A percentile compares a stretch with the other conserved stretches of the same genome.
These are phyloP conservation scores for Standfussiana lucernea DNA, from an alignment of 2,888 invertebrate species.

Conservation along the genomic window DNA sequence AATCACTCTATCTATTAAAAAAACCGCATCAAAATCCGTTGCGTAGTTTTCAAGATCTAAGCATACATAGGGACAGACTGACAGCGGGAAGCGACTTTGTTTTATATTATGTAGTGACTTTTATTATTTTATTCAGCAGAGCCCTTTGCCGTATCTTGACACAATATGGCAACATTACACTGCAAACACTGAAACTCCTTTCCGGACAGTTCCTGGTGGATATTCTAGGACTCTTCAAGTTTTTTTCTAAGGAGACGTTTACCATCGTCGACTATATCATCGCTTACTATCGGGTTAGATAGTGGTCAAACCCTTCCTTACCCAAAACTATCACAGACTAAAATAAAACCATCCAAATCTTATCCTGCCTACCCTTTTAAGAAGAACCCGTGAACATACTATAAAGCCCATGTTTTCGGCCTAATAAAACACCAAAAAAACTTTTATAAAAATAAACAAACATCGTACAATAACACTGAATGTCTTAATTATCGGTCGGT, in stretches of 20 bases:
- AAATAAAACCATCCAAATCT: constrained; percentile 22
- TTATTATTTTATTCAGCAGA: too few species aligned
- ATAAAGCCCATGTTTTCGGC: constrained; percentile 36
- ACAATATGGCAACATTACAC: neutral
- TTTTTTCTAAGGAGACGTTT: neutral
- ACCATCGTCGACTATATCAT: neutral
- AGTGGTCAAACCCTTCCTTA: constrained; percentile 1
- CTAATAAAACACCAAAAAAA: constrained; percentile 52
- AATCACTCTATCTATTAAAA: too few species aligned
- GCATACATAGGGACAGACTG: too few species aligned
- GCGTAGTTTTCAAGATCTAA: too few species aligned
- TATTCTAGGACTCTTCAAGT: neutral
- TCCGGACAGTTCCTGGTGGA: neutral
- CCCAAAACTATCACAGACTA: neutral
- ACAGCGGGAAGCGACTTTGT: too few species aligned
- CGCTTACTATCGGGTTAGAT: neutral
- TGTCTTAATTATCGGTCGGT: constrained; percentile 73
- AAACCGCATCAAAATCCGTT: too few species aligned
- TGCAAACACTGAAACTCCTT: neutral
- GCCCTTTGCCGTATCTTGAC: too few species aligned
- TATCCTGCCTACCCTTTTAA: constrained; percentile 33
- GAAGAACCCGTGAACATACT: constrained; percentile 43
- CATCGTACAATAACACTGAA: constrained; percentile 64
- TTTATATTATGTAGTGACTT: too few species aligned
- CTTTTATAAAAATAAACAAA: constrained; percentile 52